Base-by-base conservation (phyloP, 2,113 vertebrate species). In the Lepus europaeus region DNA sequence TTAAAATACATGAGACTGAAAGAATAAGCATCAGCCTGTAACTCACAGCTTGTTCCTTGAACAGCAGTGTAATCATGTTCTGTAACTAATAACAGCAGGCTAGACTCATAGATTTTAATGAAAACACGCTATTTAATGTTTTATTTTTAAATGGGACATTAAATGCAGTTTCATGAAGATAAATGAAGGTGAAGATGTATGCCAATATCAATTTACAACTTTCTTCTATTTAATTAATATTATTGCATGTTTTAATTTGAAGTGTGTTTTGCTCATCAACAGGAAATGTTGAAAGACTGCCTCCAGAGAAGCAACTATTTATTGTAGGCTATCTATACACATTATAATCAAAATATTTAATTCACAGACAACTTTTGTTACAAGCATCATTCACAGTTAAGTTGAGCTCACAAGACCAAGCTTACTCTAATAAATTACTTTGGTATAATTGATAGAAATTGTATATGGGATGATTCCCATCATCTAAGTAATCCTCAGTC, bases 211-310 rank as follows among this genome's bases (percentile, higher is more conserved):
- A 97, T 96, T 97, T 97, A 98, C 82, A 97, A 96, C 87, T 97
- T 96, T 81, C 49, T 92, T 95, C 93, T 96, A 85, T 97, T 98
- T 97, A 98, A 98, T 98, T 98, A 98, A 97, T 94, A 97, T 97
- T 97, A 96, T 94, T 97, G 53, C 49, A 95, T 97, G 87, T 95
- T 97, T 97, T 98, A 97, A 97, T 97, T 97, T 97, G 96, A 97
- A 96, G 82, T 86, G 86, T 95, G 68, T 89, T 97, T 96, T 97
- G 79, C 93, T 98, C 91, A 97, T 96, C 94, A 96, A 85, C 90
- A 95, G 90, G 82, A 97, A 96, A 97, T 87, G 83, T 91, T 97
- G 97, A 89, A 97, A 96, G 95, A 69, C 59, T 94, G 83, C 63
- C 89, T 96, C 83, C 49, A 4, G 76, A 96, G 76, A 98, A 97